Evolutionary conservation across 2,113 vertebrate species (phyloP).

Genomic region (Sardina pilchardus): DNA sequence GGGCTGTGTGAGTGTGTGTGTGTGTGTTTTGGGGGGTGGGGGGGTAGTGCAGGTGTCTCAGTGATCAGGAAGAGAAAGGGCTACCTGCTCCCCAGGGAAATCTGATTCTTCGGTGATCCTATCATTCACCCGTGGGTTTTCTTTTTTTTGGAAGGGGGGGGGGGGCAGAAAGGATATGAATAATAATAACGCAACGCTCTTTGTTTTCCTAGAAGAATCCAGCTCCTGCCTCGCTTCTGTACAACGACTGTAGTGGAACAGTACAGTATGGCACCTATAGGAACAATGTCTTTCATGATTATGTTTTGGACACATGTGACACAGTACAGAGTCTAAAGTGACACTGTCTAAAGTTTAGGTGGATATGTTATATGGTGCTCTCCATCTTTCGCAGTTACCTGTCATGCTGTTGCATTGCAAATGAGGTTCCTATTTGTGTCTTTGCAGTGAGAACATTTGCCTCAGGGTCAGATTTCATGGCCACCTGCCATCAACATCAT

Average conservation of each 20-base stretch:
- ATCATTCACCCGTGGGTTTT: neutral
- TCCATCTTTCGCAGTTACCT: neutral
- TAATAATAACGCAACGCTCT: neutral
- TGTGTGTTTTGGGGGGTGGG: too few species aligned
- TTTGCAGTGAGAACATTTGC: neutral
- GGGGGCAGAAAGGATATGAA: neutral
- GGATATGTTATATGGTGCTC: neutral
- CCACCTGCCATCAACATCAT: neutral
- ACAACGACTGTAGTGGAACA: neutral
- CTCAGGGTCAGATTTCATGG: neutral
- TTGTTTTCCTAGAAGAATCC: neutral
- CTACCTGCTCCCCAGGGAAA: slow-evolving; percentile 14
- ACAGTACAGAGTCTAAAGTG: too few species aligned
- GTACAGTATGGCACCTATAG: neutral
- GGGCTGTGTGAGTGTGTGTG: neutral
- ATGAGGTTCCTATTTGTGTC: neutral
- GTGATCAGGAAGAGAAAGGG: slow-evolving; percentile 1
- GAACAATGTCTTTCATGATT: neutral
- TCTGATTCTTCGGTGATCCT: slow-evolving; percentile 23
- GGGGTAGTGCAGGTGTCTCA: neutral
- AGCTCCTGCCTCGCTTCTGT: neutral
- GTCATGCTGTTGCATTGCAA: neutral
- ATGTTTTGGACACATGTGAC: neutral
- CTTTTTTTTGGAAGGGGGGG: too few species aligned
- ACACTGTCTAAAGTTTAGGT: neutral